Percentiles rank a stretch among this genome's conserved stretches.
phyloP scores from a whole-genome alignment of 2,888 invertebrate genomes.

The Seira musarum region DNA sequence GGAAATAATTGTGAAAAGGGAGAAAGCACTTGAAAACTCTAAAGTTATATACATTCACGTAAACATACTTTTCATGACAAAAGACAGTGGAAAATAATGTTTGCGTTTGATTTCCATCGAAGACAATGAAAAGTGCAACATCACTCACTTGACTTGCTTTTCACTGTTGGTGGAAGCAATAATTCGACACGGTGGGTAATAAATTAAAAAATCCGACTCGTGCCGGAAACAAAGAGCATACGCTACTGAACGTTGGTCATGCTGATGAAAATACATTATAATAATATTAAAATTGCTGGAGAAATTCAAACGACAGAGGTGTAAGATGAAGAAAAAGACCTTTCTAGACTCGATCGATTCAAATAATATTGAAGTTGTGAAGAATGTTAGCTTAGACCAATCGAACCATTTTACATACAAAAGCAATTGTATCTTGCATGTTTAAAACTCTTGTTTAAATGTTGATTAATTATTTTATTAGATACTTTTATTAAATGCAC shows the following conservation, averaged over 20 bases:
- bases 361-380: too few species aligned
- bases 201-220: conserved; percentile 66
- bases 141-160: conserved; percentile 61
- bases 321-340: too few species aligned
- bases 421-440: too few species aligned
- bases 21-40: conserved; percentile 46
- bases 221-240: conserved; percentile 68
- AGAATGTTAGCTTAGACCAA: too few species aligned
- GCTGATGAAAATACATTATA: neutral
- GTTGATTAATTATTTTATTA: too few species aligned
- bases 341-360: too few species aligned
- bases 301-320: too few species aligned
- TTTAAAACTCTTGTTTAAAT: too few species aligned
- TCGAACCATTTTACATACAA: too few species aligned
- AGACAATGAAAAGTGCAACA: conserved; percentile 58
- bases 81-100: conserved; percentile 23
- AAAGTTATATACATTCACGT: conserved; percentile 17
- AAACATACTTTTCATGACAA: conserved; percentile 47
- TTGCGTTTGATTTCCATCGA: conserved; percentile 12
- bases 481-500: too few species aligned
- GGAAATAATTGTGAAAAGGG: neutral
- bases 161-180: conserved; percentile 53
- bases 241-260: conserved; percentile 48
- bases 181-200: conserved; percentile 69
- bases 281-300: too few species aligned